phyloP scores from a whole-genome alignment of 2,888 invertebrate genomes.

The Resseliella maxima region DNA sequence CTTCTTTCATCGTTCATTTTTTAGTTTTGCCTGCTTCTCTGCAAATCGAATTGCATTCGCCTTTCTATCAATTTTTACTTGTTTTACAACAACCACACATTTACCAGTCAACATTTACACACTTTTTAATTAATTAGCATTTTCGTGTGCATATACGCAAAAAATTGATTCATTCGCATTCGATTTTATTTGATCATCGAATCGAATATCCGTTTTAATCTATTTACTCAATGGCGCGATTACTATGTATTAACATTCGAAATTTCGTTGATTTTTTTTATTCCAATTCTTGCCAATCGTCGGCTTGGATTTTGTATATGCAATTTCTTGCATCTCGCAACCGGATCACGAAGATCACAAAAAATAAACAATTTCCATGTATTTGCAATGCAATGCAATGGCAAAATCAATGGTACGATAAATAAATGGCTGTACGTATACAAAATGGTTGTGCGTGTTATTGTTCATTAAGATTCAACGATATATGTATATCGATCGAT shows the following conservation, averaged over 20 bases:
- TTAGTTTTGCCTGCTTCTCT: background rate
- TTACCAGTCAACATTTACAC: background rate
- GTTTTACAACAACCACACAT: background rate
- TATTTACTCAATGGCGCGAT: slow-evolving; percentile 50
- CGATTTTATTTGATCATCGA: background rate
- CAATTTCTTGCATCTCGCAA: background rate
- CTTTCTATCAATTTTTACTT: slow-evolving; percentile 10
- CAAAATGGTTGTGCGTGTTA: no score
- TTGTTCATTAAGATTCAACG: no score
- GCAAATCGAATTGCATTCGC: background rate
- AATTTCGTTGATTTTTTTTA: no score
- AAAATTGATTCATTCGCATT: background rate
- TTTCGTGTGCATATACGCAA: background rate
- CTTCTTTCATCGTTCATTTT: no score
- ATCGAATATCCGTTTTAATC: slow-evolving; percentile 51
- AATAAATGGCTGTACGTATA: no score
- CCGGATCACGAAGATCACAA: background rate
- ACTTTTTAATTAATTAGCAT: background rate
- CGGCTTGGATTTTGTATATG: background rate
- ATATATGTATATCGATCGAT: no score
- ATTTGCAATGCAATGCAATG: background rate
- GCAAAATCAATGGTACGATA: no score
- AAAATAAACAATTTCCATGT: slow-evolving; percentile 20
- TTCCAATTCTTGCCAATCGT: background rate
- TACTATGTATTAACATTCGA: slow-evolving; percentile 21